Evolutionary conservation across 2,888 invertebrate species (phyloP).

Genomic region (Tetragonula carbonaria): DNA sequence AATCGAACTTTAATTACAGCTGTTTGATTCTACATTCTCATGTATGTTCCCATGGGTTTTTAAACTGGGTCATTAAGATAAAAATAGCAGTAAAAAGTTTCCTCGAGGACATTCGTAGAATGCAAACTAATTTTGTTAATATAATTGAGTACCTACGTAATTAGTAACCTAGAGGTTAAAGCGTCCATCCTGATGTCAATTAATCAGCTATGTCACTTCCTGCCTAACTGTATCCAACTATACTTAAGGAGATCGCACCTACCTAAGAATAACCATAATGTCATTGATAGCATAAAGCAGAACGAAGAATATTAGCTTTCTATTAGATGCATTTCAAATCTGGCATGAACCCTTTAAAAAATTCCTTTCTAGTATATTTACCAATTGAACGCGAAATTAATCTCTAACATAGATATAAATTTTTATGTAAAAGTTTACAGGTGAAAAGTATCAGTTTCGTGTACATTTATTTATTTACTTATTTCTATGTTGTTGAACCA

Average conservation of each 20-base stretch:
- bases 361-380: not conserved
- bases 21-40: not conserved
- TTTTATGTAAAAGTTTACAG: not conserved
- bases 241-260: conserved; percentile 6
- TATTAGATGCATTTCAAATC: too few relatives aligned
- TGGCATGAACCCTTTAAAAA: not conserved
- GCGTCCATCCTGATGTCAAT: conserved; percentile 14
- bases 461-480: rapidly evolving
- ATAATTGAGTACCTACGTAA: not conserved
- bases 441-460: not conserved
- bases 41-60: not conserved
- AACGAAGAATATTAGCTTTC: too few relatives aligned
- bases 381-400: not conserved
- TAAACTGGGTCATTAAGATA: not conserved
- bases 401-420: not conserved
- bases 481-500: not conserved
- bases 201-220: conserved; percentile 30
- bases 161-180: not conserved
- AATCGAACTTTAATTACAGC: not conserved
- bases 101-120: not conserved
- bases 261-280: conserved; percentile 6
- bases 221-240: not conserved
- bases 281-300: not conserved
- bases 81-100: not conserved
- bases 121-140: not conserved